Evolutionary conservation across 2,888 invertebrate species (phyloP).

Genomic region (Drosophila barbarae): DNA sequence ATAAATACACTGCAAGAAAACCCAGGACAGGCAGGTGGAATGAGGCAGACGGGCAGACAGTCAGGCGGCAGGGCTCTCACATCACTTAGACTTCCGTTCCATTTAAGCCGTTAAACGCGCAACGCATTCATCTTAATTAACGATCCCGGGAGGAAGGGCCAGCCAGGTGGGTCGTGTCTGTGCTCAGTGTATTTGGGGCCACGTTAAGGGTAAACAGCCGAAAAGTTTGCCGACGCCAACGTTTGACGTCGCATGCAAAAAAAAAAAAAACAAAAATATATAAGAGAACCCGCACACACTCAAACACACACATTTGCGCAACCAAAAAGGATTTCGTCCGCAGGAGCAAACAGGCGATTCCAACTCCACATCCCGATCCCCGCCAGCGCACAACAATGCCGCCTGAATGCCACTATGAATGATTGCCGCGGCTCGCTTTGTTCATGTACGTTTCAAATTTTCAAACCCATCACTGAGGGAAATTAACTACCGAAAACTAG

Average conservation of each 20-base stretch:
- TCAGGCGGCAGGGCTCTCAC: constrained; percentile 14
- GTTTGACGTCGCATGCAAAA: constrained; percentile 55
- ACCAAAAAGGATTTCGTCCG: constrained; percentile 32
- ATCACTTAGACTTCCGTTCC: constrained; percentile 58
- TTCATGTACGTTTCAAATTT: constrained; percentile 67
- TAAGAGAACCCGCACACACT: background rate
- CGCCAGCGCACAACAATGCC: constrained; percentile 54
- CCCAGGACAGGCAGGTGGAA: background rate
- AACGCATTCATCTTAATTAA: constrained; percentile 71
- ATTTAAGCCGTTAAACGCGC: constrained; percentile 67
- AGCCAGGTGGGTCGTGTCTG: constrained; percentile 19
- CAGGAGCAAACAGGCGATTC: constrained; percentile 20
- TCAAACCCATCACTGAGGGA: constrained; percentile 24
- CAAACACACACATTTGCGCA: constrained; percentile 7
- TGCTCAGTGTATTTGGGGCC: constrained; percentile 32
- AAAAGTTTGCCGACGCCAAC: constrained; percentile 47
- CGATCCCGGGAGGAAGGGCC: constrained; percentile 6
- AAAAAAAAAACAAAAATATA: constrained; percentile 16
- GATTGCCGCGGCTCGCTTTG: constrained; percentile 69
- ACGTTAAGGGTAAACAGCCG: constrained; percentile 32
- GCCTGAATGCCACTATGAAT: constrained; percentile 62
- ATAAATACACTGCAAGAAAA: constrained; percentile 40
- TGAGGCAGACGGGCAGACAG: constrained; percentile 6
- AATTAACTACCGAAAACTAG: background rate
- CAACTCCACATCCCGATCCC: constrained; percentile 9